These are phyloP conservation scores for Sthenelais limicola DNA, from an alignment of 2,888 invertebrate genomes.

Conservation along the genomic window DNA sequence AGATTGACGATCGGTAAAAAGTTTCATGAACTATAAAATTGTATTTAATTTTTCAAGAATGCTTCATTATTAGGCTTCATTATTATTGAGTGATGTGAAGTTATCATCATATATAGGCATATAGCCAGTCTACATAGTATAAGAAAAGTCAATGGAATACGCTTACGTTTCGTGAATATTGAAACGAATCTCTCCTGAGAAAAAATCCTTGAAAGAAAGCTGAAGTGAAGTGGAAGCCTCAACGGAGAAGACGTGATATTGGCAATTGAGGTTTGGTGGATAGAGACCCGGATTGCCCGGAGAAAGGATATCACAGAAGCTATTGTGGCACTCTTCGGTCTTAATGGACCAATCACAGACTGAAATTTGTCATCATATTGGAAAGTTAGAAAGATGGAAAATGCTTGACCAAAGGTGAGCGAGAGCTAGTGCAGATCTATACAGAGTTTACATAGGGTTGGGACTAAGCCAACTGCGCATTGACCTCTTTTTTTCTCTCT, in stretches of 20 bases:
- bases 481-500: too few species aligned
- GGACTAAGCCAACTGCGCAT: too few species aligned
- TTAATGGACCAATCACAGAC: slow-evolving; percentile 46
- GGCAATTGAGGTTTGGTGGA: slow-evolving; percentile 48
- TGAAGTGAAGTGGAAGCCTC: slow-evolving; percentile 35
- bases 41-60: background rate
- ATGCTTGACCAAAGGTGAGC: too few species aligned
- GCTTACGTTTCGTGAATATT: slow-evolving; percentile 43
- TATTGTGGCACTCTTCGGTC: slow-evolving; percentile 44
- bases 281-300: slow-evolving; percentile 51
- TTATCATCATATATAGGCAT: too few species aligned
- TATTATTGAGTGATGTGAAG: background rate
- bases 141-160: background rate
- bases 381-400: too few species aligned
- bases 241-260: slow-evolving; percentile 45
- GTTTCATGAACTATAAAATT: background rate
- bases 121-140: background rate
- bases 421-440: too few species aligned
- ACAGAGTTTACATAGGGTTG: too few species aligned
- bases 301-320: slow-evolving; percentile 46
- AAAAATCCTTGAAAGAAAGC: slow-evolving; percentile 7
- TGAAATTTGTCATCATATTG: too few species aligned
- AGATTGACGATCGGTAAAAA: background rate
- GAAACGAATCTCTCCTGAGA: slow-evolving; percentile 31
- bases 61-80: background rate